phyloP scores from a whole-genome alignment of 2,113 vertebrate species.

The Columba janthina region DNA sequence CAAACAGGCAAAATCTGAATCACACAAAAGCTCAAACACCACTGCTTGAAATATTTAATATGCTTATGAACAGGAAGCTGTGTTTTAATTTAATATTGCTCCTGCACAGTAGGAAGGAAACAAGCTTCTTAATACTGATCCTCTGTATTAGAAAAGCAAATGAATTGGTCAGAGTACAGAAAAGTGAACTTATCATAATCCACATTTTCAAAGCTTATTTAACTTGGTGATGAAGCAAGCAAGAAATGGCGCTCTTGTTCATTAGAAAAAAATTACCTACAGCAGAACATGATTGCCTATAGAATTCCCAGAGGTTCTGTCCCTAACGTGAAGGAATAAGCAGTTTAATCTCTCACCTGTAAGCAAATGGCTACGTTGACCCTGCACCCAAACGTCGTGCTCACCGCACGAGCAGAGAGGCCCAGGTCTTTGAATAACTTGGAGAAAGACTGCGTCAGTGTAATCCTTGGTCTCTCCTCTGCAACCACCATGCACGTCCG shows the following conservation, averaged over 20 bases:
- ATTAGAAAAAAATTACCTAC: background rate
- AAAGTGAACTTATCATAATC: background rate
- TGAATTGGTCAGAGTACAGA: background rate
- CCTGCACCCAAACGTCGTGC: conserved; percentile 96
- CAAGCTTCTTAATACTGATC: background rate
- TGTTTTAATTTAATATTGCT: background rate
- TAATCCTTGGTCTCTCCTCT: conserved; percentile 90
- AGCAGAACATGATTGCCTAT: background rate
- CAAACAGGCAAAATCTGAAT: background rate
- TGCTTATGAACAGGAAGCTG: background rate
- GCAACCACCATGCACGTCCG: conserved; percentile 98
- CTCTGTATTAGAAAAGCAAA: background rate
- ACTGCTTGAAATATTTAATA: background rate
- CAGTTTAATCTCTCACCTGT: conserved; percentile 82
- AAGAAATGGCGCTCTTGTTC: background rate
- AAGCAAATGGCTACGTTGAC: conserved; percentile 96
- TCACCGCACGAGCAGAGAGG: conserved; percentile 90
- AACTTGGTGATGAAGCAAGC: background rate
- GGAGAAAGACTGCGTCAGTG: conserved; percentile 92
- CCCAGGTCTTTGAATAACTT: conserved; percentile 97
- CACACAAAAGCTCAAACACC: background rate
- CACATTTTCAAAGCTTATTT: background rate
- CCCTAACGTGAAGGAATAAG: background rate
- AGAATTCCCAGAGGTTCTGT: background rate
- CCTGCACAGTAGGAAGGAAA: background rate